Base-by-base conservation (phyloP, 2,888 invertebrate species). In the Brachypalpus laphriformis region DNA sequence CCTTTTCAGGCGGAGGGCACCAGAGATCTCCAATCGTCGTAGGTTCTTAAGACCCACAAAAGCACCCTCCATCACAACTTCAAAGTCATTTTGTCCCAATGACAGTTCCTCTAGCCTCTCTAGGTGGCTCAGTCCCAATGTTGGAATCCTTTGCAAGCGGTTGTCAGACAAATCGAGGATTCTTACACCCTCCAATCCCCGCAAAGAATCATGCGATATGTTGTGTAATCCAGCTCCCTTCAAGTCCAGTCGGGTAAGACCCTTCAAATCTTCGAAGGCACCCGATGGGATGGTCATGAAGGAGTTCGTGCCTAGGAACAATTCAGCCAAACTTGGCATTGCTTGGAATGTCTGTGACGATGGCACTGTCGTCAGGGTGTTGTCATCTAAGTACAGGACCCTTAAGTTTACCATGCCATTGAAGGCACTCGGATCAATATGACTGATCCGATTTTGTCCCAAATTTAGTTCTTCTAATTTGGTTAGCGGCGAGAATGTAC, bases 401-500 rank as follows among this genome's bases (percentile, higher is more conserved):
- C 96, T 93, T 74, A 97, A 92, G n/a, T 96, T 95, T 3, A 94
- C 93, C 65, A 97, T 91, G 1, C 96, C 96, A 65, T 95, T 94
- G 88, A 97, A 96, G 2, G 97, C 96, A 86, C 93, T 93, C 0
- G 95, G 94, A 89, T 97, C 96, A 54, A 97, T 95, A 89, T 94
- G 94, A 16, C 95, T 95, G 90, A 97, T 97, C 88, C 97, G 94
- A 91, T 97, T 97, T 91, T 96, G 95, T 14, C 97, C 97, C 82
- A 97, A 93, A 92, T 97, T 97, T 63, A 97, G 93, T 91, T 97
- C 97, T 90, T 97, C 96, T 87, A 97, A 93, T 90, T 95, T 95
- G 0, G 94, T 94, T 87, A 97, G 92, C 42, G 95, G 94, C 0
- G 95, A 93, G 90, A 97, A 97, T 11, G 96, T 93, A 40, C 95